phyloP scores from a whole-genome alignment of 1,140 invertebrate genomes.

The Planococcus citri region DNA sequence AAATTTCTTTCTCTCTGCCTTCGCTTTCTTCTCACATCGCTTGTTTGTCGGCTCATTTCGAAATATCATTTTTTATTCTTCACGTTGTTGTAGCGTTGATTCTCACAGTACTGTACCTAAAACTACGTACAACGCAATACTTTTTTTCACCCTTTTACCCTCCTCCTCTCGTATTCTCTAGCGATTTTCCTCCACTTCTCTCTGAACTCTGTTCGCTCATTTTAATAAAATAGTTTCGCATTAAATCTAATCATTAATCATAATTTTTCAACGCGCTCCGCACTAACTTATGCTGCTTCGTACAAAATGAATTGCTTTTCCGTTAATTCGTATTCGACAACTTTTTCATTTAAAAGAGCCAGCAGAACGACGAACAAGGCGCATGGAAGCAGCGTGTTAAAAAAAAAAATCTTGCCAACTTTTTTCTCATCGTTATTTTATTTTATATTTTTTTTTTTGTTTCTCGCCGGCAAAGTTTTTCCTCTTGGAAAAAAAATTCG shows the following conservation, averaged over 20 bases:
- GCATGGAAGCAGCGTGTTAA: neutral
- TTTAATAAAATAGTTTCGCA: constrained; percentile 4
- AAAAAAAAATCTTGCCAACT: neutral
- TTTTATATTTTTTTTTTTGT: neutral
- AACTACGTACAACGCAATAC: no score
- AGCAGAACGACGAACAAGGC: no score
- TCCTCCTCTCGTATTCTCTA: no score
- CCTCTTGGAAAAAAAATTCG: neutral
- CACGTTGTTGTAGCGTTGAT: neutral
- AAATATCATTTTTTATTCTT: constrained; percentile 8
- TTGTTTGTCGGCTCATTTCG: neutral
- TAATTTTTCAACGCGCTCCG: neutral
- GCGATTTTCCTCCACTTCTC: no score
- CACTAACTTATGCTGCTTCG: neutral
- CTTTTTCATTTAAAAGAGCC: neutral
- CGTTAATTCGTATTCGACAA: constrained; percentile 7
- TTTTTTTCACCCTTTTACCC: no score
- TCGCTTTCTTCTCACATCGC: no score
- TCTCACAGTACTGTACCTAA: no score
- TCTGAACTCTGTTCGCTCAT: neutral
- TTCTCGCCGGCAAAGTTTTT: neutral
- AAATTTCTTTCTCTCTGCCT: neutral
- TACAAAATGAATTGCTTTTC: constrained; percentile 8
- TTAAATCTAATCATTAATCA: constrained; percentile 8
- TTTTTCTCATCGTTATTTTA: no score